Base-by-base conservation (phyloP, 2,797 vertebrate genomes). In the Cynopterus sphinx region DNA sequence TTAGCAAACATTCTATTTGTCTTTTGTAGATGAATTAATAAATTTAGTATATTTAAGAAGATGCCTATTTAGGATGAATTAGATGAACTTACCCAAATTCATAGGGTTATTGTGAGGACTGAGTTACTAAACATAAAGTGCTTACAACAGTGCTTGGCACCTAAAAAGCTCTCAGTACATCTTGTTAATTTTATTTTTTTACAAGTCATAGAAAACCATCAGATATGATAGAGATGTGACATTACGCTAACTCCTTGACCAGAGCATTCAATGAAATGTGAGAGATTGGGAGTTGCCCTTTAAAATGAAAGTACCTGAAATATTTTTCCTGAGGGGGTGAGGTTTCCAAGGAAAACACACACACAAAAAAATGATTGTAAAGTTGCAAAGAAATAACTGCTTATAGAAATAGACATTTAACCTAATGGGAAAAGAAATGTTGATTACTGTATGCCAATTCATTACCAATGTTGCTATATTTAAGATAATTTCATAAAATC, bases 321-420 rank as follows among this genome's bases (percentile, higher is more conserved):
- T 91, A 73, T 46, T 93, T 90, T 94, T 87, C 73, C 75, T 79
- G 24, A 95, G 28, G 19, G 22, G 85, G 22, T 86, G 31, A 92
- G 7, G 15, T 93, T 95, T 96, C 71, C 94, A 95, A 92, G 73
- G 73, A 89, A 95, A 92, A 93, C 17, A 73, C 49, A 83, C n/a
- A n/a, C n/a, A 89, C 96, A 86, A 46, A 96, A 92, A 96, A 94
- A 86, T 84, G 28, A 95, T 43, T 90, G 1, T 75, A 97, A 96
- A 92, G 36, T 36, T 90, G 39, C 39, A 75, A 95, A 92, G 39
- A 91, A 95, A 92, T 70, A 86, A 90, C 83, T 88, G 9, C 77
- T 93, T 93, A 87, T 41, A 91, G 70, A 92, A 91, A 95, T 24
- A 75, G 63, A 84, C 46, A 90, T 87, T 95, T 88, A 92, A 89